A percentile compares a stretch with the other conserved stretches of the same genome.
Conservation (phyloP, 2,797 vertebrate genomes). For the Pelodytes ibericus region DNA sequence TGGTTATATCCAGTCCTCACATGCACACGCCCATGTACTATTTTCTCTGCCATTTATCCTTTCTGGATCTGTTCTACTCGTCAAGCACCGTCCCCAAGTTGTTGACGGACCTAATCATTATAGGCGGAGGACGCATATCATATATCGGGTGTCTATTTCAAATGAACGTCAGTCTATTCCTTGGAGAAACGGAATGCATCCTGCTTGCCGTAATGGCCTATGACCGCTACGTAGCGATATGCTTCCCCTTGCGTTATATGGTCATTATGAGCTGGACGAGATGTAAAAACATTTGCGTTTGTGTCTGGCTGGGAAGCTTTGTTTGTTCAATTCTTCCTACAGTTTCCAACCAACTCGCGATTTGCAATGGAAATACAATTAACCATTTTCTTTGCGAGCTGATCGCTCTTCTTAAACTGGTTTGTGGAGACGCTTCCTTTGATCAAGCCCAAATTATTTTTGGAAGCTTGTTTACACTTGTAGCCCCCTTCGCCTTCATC, state of each 20-base stretch:
- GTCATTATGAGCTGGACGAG: constrained; percentile 46
- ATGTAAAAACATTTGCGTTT: constrained; percentile 52
- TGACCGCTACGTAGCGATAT: no score
- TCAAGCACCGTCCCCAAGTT: constrained; percentile 60
- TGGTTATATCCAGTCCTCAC: constrained; percentile 43
- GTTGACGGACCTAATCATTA: constrained; percentile 56
- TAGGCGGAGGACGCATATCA: constrained; percentile 54
- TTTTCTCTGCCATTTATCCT: constrained; percentile 60
- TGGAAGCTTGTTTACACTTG: constrained; percentile 8
- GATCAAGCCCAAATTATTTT: constrained; percentile 29
- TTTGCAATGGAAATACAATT: constrained; percentile 60
- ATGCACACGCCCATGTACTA: constrained; percentile 64
- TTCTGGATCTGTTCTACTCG: constrained; percentile 51
- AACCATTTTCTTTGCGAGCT: constrained; percentile 65
- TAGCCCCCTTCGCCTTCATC: constrained; percentile 55
- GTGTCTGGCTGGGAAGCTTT: constrained; percentile 53
- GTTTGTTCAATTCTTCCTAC: constrained; percentile 46
- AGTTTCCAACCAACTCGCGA: constrained; percentile 55
- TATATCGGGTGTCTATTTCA: constrained; percentile 57
- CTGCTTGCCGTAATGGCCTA: no score
- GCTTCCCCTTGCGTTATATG: no score
- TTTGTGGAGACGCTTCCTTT: constrained; percentile 56
- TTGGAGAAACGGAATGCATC: constrained; percentile 62
- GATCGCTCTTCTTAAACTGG: constrained; percentile 57
- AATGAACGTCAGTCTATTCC: constrained; percentile 57